phyloP scores from a whole-genome alignment of 1,140 invertebrate species.

The Pogonognathellus flavescens region DNA sequence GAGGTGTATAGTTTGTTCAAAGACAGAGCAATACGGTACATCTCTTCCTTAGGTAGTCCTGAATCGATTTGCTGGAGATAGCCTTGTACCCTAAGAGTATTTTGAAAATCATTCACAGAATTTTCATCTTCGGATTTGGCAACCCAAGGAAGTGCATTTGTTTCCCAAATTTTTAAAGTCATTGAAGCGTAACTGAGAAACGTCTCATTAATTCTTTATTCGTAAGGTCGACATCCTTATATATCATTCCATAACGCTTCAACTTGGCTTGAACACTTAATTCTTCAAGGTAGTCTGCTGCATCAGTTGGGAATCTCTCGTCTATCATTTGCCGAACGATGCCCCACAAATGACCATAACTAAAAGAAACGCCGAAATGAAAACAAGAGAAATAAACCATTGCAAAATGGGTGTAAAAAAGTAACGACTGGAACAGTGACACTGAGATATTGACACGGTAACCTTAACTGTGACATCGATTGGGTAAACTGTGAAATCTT shows the following conservation, averaged over 20 bases:
- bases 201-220: conserved; percentile 7
- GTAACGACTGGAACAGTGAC: not conserved
- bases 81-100: conserved; percentile 72
- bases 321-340: conserved; percentile 64
- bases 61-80: conserved; percentile 75
- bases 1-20: conserved; percentile 74
- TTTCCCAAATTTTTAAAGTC: conserved; percentile 12
- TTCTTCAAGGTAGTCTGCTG: conserved; percentile 65
- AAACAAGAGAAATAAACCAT: too few relatives aligned
- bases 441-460: too few relatives aligned
- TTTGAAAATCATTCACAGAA: conserved; percentile 66
- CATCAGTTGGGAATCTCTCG: conserved; percentile 59
- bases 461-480: too few relatives aligned
- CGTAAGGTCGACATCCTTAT: conserved; percentile 23
- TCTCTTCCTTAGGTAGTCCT: conserved; percentile 75
- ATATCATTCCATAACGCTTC: conserved; percentile 59
- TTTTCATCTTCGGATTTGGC: conserved; percentile 24
- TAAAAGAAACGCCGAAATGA: not conserved
- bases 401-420: too few relatives aligned
- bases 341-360: conserved; percentile 64
- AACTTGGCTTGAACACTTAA: conserved; percentile 62
- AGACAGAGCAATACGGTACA: conserved; percentile 75
- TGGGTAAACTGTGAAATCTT: too few relatives aligned
- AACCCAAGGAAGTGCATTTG: conserved; percentile 56
- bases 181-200: not conserved